These are phyloP conservation scores for Cygnus atratus DNA, from an alignment of 2,113 vertebrate genomes.

Conservation along the genomic window DNA sequence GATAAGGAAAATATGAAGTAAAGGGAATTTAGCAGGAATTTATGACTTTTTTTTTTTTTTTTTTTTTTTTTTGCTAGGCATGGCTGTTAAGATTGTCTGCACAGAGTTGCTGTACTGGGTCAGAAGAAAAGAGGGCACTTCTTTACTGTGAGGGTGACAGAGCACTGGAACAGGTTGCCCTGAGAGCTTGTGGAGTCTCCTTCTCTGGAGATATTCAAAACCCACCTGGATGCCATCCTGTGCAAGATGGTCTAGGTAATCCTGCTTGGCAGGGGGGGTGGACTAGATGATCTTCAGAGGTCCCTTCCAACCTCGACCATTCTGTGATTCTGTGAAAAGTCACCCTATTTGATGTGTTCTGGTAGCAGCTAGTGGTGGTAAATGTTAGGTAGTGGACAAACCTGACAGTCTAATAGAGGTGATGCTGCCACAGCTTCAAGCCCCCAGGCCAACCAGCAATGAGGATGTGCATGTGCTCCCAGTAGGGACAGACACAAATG, in stretches of 20 bases:
- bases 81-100: background rate
- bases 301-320: no score
- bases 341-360: background rate
- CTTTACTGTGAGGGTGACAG: no score
- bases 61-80: background rate
- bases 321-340: background rate
- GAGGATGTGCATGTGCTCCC: background rate
- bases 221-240: no score
- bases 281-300: no score
- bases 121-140: background rate
- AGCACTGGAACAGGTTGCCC: no score
- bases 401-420: background rate
- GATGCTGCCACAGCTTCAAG: background rate
- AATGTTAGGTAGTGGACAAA: background rate
- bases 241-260: no score
- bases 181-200: no score
- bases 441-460: background rate
- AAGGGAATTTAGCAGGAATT: slow-evolving; percentile 6
- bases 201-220: no score
- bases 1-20: slow-evolving; percentile 44
- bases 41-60: slow-evolving; percentile 21
- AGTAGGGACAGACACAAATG: background rate
- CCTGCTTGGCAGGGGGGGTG: no score
- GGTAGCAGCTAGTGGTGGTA: background rate
- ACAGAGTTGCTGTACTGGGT: background rate